These are phyloP conservation scores for Cyclophora albipunctata DNA, from an alignment of 2,888 invertebrate species.

Conservation along the genomic window DNA sequence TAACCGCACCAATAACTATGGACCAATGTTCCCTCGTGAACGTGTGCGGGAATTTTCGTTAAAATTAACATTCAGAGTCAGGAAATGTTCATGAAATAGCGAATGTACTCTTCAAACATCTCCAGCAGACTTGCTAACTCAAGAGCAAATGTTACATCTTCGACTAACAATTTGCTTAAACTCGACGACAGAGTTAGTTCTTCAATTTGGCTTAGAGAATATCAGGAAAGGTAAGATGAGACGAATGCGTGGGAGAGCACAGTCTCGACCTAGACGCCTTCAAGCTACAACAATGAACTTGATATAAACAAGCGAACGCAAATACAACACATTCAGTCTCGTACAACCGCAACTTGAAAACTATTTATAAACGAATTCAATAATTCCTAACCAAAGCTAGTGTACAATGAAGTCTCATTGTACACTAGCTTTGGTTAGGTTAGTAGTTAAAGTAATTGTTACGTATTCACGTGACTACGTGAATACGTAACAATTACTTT, in stretches of 20 bases:
- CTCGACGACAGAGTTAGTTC: neutral
- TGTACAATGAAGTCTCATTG: neutral
- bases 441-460: too few relatives aligned
- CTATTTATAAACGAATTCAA: slow-evolving; percentile 13
- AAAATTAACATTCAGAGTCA: too few relatives aligned
- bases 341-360: slow-evolving; percentile 7
- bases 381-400: neutral
- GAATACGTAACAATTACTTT: neutral
- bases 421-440: neutral
- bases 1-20: too few relatives aligned
- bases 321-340: too few relatives aligned
- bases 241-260: neutral
- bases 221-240: neutral
- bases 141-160: too few relatives aligned
- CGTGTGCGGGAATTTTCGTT: too few relatives aligned
- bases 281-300: slow-evolving; percentile 31
- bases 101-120: too few relatives aligned
- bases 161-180: too few relatives aligned
- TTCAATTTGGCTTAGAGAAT: neutral
- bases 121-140: too few relatives aligned
- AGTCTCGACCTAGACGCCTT: neutral
- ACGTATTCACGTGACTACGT: too few relatives aligned
- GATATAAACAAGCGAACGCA: slow-evolving; percentile 10
- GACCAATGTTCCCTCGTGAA: too few relatives aligned
- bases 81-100: too few relatives aligned